Evolutionary conservation across 2,888 invertebrate species (phyloP), one percentile per base, ranked within the genome.

Genomic region (Oligia fasciuncula): DNA sequence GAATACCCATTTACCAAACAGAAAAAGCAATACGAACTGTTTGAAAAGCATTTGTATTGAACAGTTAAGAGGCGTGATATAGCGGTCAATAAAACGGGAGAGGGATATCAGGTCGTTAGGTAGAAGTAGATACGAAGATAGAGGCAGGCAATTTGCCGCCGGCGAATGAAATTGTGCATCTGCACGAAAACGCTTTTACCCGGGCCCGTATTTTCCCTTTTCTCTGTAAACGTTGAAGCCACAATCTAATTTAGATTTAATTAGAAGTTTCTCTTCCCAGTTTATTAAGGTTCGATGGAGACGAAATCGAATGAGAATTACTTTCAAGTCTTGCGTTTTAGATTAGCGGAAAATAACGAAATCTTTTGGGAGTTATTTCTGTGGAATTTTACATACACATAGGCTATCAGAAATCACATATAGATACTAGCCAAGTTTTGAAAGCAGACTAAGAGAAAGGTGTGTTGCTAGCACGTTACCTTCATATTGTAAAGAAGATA

Each of bases 111-210:
- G 83, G 67, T 80, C 80, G 83, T 85, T 88, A 85, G 66, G 69
- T 77, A 80, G 86, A 81, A 78, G 79, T 82, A 81, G 67, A 71
- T 81, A 79, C 75, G 77, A 79, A 82, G 76, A 83, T 81, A 72
- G 70, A 83, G 74, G 80, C 80, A 77, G 81, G 87, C 85, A 90
- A 90, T 90, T 90, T 85, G 69, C 85, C 81, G 80, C 60, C 75
- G 70, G 77, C 75, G 73, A 85, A 85, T 87, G 76, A 80, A 87
- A 87, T 87, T 88, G 87, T 88, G 88, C 88, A 87, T 87, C 86
- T 88, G 86, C 83, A 84, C 84, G 83, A 80, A 84, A 87, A 87
- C 70, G 85, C 80, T 84, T 88, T 87, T 83, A 85, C 67, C 81
- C 70, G 70, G 71, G 51, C 70, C 67, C 75, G 76, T 87, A 76